Percentiles rank a stretch among this genome's conserved stretches.
These are phyloP conservation scores for Bombus superbus DNA, from an alignment of 1,140 invertebrate species.

Conservation along the genomic window DNA sequence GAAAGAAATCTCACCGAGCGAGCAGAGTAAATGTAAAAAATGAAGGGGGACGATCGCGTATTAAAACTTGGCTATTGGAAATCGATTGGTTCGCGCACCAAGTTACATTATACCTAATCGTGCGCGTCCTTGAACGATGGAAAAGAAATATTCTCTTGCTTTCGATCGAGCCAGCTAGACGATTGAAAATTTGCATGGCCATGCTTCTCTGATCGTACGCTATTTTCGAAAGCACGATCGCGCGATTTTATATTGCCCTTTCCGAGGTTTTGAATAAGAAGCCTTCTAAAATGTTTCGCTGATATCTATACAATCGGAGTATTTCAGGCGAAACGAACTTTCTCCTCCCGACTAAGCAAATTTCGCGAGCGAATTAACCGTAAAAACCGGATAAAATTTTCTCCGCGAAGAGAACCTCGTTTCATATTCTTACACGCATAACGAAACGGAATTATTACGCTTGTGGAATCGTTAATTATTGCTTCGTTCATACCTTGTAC, in stretches of 20 bases:
- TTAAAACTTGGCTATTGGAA: slow-evolving; percentile 14
- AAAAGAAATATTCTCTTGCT: slow-evolving; percentile 1
- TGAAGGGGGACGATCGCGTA: background rate
- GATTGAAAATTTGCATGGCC: background rate
- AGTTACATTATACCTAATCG: background rate
- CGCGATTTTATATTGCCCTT: background rate
- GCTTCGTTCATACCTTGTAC: too few relatives aligned
- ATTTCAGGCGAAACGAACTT: background rate
- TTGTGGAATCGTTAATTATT: too few relatives aligned
- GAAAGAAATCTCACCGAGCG: background rate
- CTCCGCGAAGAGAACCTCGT: too few relatives aligned
- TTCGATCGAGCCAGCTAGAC: background rate
- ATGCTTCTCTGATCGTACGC: background rate
- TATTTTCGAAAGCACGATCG: background rate
- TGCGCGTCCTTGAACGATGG: background rate
- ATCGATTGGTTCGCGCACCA: background rate
- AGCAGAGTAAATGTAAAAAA: background rate
- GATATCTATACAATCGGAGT: background rate
- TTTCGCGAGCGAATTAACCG: background rate
- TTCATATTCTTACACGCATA: background rate
- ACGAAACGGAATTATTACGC: background rate
- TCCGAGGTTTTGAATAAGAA: background rate
- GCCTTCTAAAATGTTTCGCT: too few relatives aligned
- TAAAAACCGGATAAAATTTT: too few relatives aligned
- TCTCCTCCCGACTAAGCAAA: background rate